phyloP scores from a whole-genome alignment of 2,888 invertebrate species.

The Junonia oenone region DNA sequence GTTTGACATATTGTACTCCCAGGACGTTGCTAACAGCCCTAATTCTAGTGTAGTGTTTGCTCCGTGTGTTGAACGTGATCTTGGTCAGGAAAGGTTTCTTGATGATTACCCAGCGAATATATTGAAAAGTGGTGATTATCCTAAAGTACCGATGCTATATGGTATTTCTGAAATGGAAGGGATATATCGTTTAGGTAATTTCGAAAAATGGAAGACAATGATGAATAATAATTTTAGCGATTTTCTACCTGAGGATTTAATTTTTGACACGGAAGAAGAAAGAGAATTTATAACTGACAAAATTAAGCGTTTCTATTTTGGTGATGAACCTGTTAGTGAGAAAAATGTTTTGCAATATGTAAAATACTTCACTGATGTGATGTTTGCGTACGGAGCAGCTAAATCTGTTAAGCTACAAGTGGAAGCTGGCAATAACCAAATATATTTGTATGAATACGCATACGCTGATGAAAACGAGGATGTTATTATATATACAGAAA shows the following conservation, averaged over 20 bases:
- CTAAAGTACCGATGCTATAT: slow-evolving; percentile 42
- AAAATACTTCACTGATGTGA: slow-evolving; percentile 53
- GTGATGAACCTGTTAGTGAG: slow-evolving; percentile 34
- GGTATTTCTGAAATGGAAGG: slow-evolving; percentile 47
- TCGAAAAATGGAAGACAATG: slow-evolving; percentile 37
- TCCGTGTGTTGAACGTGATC: slow-evolving; percentile 42
- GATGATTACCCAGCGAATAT: slow-evolving; percentile 42
- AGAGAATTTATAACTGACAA: slow-evolving; percentile 37
- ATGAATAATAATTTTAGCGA: slow-evolving; percentile 50
- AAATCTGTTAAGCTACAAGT: slow-evolving; percentile 38
- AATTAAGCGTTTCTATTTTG: slow-evolving; percentile 42
- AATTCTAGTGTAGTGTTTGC: slow-evolving; percentile 33
- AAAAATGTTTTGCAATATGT: slow-evolving; percentile 40
- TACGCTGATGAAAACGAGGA: slow-evolving; percentile 39
- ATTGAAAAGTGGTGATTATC: slow-evolving; percentile 38
- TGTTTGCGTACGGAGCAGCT: slow-evolving; percentile 39
- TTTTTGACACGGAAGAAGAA: slow-evolving; percentile 39
- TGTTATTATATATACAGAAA: slow-evolving; percentile 34
- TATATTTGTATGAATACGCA: slow-evolving; percentile 49
- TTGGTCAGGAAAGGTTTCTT: slow-evolving; percentile 40
- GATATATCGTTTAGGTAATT: slow-evolving; percentile 29
- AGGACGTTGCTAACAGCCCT: slow-evolving; percentile 14
- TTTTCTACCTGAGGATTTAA: slow-evolving; percentile 46
- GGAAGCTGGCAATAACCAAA: slow-evolving; percentile 41
- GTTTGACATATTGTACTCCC: slow-evolving; percentile 33